Evolutionary conservation across 1,140 invertebrate species (phyloP).

Genomic region (Plutomurus gul): DNA sequence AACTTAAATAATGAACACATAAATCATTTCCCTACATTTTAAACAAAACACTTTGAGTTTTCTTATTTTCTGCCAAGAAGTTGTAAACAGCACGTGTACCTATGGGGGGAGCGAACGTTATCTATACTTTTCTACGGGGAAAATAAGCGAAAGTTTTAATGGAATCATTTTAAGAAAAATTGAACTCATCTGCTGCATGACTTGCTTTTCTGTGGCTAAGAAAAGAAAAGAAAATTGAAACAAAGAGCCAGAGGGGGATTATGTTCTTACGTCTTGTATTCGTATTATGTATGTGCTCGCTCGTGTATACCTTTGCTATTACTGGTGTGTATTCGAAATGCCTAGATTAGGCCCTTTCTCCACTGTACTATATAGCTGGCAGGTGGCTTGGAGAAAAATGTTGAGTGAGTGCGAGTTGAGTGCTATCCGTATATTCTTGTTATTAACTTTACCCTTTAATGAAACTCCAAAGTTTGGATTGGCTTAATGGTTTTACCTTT

Average conservation of each 20-base stretch:
- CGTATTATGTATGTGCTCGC: neutral
- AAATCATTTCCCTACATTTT: neutral
- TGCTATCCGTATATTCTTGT: neutral
- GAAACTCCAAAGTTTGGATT: neutral
- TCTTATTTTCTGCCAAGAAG: neutral
- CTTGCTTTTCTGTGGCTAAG: neutral
- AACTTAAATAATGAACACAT: too few species aligned
- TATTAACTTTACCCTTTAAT: neutral
- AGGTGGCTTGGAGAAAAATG: too few species aligned
- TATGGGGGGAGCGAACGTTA: neutral
- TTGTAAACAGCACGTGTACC: neutral
- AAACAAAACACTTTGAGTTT: neutral
- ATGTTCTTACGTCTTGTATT: neutral
- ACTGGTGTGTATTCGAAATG: too few species aligned
- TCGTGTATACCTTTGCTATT: neutral
- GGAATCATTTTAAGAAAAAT: conserved; percentile 15
- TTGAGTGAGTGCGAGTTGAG: too few species aligned
- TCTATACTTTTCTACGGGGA: neutral
- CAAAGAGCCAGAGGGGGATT: neutral
- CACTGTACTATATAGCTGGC: too few species aligned
- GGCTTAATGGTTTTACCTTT: neutral
- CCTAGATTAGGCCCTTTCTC: neutral
- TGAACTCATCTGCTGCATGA: conserved; percentile 11
- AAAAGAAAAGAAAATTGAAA: conserved; percentile 7
- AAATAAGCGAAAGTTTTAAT: conserved; percentile 9